These are phyloP conservation scores for Clarias laeviceps DNA, from an alignment of 2,797 vertebrate genomes.

Conservation along the genomic window DNA sequence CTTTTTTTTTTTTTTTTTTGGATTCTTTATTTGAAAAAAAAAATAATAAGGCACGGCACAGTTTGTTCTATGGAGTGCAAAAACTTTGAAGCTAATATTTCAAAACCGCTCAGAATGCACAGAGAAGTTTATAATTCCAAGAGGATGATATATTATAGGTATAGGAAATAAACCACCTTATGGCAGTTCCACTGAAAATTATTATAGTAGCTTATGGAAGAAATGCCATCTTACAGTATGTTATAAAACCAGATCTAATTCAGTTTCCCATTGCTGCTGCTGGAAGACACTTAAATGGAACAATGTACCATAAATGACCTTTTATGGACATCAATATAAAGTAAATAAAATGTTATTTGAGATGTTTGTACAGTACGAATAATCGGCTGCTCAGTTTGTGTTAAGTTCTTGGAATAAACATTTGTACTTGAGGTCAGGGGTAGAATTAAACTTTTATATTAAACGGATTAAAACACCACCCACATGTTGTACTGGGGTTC, in stretches of 20 bases:
- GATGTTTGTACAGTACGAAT: background rate
- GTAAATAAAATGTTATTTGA: background rate
- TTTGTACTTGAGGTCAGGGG: background rate
- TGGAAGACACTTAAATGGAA: background rate
- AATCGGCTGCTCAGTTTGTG: background rate
- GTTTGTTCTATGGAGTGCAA: too few relatives aligned
- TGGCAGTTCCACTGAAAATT: background rate
- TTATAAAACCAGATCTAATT: background rate
- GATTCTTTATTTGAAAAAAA: too few relatives aligned
- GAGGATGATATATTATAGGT: background rate
- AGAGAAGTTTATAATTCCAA: too few relatives aligned
- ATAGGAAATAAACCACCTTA: background rate
- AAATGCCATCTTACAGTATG: background rate
- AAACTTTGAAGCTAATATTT: too few relatives aligned
- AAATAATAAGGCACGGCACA: too few relatives aligned
- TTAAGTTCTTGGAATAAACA: background rate
- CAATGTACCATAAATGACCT: background rate
- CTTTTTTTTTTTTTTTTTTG: too few relatives aligned
- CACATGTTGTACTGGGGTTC: background rate
- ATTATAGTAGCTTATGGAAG: background rate
- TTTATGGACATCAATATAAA: background rate
- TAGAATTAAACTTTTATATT: background rate
- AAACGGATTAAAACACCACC: background rate
- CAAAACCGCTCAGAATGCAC: too few relatives aligned
- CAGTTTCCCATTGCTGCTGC: background rate